Percentiles rank a stretch among this genome's conserved stretches.
Evolutionary conservation across 2,888 invertebrate genomes (phyloP).

Genomic region (Eupithecia abbreviata): DNA sequence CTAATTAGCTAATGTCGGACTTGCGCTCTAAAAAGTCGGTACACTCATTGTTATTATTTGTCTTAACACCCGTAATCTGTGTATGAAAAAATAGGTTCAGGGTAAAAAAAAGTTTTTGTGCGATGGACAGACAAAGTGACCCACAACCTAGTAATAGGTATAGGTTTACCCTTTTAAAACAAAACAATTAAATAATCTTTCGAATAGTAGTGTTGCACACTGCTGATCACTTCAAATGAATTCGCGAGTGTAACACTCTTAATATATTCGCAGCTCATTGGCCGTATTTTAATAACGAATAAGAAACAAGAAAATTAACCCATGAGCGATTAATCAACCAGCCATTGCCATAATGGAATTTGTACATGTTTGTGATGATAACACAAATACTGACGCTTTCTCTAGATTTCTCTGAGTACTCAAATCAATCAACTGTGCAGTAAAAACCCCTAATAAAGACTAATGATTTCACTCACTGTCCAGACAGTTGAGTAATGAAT

Average conservation of each 20-base stretch:
- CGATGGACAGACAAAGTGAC: neutral
- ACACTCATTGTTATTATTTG: neutral
- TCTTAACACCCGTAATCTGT: neutral
- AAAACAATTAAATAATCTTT: neutral
- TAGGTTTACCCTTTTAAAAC: neutral
- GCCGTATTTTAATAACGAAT: too few species aligned
- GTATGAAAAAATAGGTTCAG: neutral
- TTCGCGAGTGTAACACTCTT: too few species aligned
- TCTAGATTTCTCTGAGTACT: neutral
- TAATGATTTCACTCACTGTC: conserved; percentile 11
- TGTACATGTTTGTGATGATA: neutral
- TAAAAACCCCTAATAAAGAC: conserved; percentile 14
- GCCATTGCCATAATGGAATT: too few species aligned
- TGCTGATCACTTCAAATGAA: too few species aligned
- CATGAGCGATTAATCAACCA: neutral
- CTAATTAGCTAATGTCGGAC: neutral
- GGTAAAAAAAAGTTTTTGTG: neutral
- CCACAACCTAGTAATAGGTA: neutral
- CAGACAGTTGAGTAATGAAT: conserved; percentile 15
- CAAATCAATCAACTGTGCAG: conserved; percentile 7
- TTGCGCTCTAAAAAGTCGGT: neutral
- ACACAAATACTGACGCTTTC: neutral
- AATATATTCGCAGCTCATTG: too few species aligned
- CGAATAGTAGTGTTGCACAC: too few species aligned
- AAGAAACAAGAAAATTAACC: too few species aligned